Percentiles rank a stretch among this genome's conserved stretches.
phyloP scores from a whole-genome alignment of 2,888 invertebrate species.

The Smittia sp. region DNA sequence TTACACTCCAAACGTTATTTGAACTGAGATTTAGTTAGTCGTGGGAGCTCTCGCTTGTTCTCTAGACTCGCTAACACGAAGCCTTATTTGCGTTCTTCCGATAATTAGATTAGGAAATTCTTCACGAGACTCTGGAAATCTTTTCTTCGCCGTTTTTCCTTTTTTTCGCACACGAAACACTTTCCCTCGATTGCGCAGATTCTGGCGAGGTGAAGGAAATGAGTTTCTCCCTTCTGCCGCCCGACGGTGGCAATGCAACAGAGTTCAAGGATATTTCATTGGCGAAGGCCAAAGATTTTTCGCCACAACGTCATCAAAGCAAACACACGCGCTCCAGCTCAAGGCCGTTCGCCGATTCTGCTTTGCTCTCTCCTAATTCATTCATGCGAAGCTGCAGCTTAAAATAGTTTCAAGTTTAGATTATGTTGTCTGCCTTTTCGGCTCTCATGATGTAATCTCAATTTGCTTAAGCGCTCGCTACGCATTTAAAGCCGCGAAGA shows the following conservation, averaged over 20 bases:
- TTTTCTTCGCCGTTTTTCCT: background rate
- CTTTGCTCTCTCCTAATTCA: background rate
- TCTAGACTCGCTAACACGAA: background rate
- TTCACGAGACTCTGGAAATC: background rate
- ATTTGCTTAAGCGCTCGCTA: background rate
- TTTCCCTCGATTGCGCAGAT: conserved; percentile 22
- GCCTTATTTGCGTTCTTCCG: background rate
- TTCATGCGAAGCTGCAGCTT: conserved; percentile 1
- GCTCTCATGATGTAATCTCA: background rate
- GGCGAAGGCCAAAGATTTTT: conserved; percentile 9
- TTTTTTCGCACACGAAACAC: background rate
- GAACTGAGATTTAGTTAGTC: background rate
- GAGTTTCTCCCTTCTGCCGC: background rate
- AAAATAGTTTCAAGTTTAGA: conserved; percentile 18
- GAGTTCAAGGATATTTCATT: conserved; percentile 29
- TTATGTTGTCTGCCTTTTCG: background rate
- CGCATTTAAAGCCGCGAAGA: background rate
- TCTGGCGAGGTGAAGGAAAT: background rate
- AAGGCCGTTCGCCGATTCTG: conserved; percentile 16
- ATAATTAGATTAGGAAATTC: conserved; percentile 5
- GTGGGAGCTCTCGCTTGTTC: background rate
- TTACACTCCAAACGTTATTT: background rate
- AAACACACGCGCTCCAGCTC: background rate
- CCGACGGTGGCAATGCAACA: conserved; percentile 23
- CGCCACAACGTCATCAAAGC: conserved; percentile 14